phyloP scores from a whole-genome alignment of 2,797 vertebrate genomes.

The Mus caroli region DNA sequence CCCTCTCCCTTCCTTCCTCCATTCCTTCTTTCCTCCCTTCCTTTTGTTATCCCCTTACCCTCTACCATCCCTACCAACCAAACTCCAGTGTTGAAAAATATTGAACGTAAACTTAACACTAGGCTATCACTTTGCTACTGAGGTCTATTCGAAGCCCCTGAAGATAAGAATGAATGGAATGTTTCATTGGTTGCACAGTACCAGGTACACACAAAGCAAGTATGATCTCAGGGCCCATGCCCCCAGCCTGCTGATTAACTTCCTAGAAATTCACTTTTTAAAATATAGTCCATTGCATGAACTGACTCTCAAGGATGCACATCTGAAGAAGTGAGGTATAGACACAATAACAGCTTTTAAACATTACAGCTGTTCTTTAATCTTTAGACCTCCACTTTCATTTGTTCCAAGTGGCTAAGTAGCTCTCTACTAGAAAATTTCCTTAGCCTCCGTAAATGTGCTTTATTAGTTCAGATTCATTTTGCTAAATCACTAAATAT shows the following conservation, averaged over 20 bases:
- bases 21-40: neutral
- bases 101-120: neutral
- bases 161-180: neutral
- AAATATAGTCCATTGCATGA: neutral
- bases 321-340: neutral
- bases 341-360: conserved; percentile 47
- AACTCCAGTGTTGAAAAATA: neutral
- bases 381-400: conserved; percentile 51
- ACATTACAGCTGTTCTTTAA: conserved; percentile 64
- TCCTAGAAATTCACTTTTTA: conserved; percentile 5
- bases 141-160: neutral
- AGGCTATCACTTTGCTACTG: neutral
- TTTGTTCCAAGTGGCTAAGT: conserved; percentile 82
- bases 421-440: conserved; percentile 75
- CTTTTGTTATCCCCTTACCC: neutral
- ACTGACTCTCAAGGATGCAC: neutral
- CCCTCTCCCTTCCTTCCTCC: fast-evolving
- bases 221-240: neutral
- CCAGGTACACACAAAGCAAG: neutral
- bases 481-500: conserved; percentile 79
- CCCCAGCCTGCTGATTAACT: neutral
- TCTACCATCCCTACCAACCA: neutral
- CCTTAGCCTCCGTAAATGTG: conserved; percentile 75
- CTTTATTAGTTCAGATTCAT: conserved; percentile 71
- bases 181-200: neutral